Evolutionary conservation across 2,888 invertebrate species (phyloP), one percentile per base, ranked within the genome.

Genomic region (Lycaena phlaeas): DNA sequence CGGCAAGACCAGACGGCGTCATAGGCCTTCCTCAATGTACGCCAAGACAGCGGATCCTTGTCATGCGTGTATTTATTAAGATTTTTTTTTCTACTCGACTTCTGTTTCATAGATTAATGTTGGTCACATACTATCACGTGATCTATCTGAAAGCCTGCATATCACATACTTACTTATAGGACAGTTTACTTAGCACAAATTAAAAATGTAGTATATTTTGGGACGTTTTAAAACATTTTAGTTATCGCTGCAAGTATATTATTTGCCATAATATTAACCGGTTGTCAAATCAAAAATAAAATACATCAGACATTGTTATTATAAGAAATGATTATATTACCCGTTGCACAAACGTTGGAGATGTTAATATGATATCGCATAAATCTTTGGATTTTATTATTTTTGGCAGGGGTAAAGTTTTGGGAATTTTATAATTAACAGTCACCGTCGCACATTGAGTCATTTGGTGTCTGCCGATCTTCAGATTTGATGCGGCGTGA

Each of bases 381-480:
- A 22, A 22, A 22, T 22, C 22, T 22, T 22, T 22, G 22, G 7
- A 9, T 34, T 11, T 22, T 22, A 3, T 22, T 34, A 11, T 22
- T 34, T 34, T 22, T 34, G 22, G 34, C 22, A 11, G 12, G 18
- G 18, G 34, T 11, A 9, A 7, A 11, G 12, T 22, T 34, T 34
- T 11, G 9, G 12, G 34, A 34, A 22, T 34, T 34, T 34, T 34
- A 22, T 34, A 34, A 34, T 34, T 34, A 34, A 34, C 34, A 34
- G 41, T 46, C 45, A 28, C 41, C 40, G 40, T 43, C 37, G 40
- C 31, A 46, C 47, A 41, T 45, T 47, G 42, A 50, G 49, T 46
- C 48, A 53, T 68, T 67, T 64, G 61, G 64, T 64, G 64, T 61
- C 49, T 53, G 55, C 48, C 51, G 46, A 54, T 56, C 46, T 58